Percentiles rank a stretch among this genome's conserved stretches.
phyloP scores from a whole-genome alignment of 2,888 invertebrate genomes.

The Sinohyriopsis cumingii region DNA sequence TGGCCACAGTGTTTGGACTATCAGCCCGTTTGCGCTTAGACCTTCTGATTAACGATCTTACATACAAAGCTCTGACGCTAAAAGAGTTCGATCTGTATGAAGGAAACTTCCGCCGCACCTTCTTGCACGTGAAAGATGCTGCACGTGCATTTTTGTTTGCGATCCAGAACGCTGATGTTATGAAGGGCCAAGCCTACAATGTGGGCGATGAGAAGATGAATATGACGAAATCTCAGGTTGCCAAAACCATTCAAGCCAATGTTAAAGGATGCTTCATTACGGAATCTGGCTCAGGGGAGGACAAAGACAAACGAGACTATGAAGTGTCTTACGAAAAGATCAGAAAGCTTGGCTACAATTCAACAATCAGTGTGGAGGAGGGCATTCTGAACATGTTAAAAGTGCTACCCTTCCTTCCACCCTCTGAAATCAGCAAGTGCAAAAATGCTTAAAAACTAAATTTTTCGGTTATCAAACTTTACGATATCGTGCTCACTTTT shows the following conservation, averaged over 20 bases:
- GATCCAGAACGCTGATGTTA: conserved; percentile 60
- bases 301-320: conserved; percentile 71
- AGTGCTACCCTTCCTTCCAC: conserved; percentile 60
- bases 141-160: conserved; percentile 69
- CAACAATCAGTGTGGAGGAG: conserved; percentile 63
- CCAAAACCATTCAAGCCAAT: conserved; percentile 57
- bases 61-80: conserved; percentile 60
- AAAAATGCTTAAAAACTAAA: conserved; percentile 34
- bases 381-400: conserved; percentile 66
- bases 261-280: conserved; percentile 62
- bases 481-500: too few relatives aligned
- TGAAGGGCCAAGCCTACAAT: conserved; percentile 68
- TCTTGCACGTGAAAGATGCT: conserved; percentile 70
- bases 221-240: conserved; percentile 68
- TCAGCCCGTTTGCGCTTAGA: conserved; percentile 70
- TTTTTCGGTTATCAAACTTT: too few relatives aligned
- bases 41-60: conserved; percentile 70
- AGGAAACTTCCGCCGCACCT: conserved; percentile 68
- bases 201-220: conserved; percentile 71
- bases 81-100: conserved; percentile 68
- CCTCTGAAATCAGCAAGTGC: conserved; percentile 41
- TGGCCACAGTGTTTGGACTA: conserved; percentile 71
- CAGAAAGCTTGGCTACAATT: conserved; percentile 61
- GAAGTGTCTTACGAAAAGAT: conserved; percentile 70
- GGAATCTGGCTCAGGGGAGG: conserved; percentile 61